Evolutionary conservation across 2,113 vertebrate species (phyloP), one percentile per base, ranked within the genome.

Genomic region (Eublepharis macularius): DNA sequence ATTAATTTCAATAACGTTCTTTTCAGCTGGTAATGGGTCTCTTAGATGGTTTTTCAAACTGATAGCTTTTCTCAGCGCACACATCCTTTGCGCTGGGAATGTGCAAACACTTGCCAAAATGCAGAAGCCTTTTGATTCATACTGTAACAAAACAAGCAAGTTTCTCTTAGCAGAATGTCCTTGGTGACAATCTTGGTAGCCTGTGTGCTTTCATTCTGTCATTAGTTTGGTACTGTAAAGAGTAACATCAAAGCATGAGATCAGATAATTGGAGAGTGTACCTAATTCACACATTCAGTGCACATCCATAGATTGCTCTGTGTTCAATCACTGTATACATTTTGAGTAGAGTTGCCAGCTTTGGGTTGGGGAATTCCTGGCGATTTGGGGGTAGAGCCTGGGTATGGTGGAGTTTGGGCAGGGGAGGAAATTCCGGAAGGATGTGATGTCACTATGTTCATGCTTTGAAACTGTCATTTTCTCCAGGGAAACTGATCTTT

Each of bases 1-100:
- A 91, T 92, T 94, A 75, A 93, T 95, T 94, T 90, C 75, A 92
- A 49, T 89, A 93, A 88, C 63, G 76, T 4, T 17, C 1, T 83
- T 86, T 93, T 92, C 49, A 86, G 24, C 36, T 84, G 41, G 74
- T 85, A 90, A 91, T 83, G 19, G 34, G 0, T 41, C 41, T 47
- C 66, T 89, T 69, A 7, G 1, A 47, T 36, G 12, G 1, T 78
- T 84, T 93, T 94, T 83, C 51, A 91, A 86, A 82, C 43, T 57
- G 32, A 0, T 73, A 91, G 87, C 89, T 93, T 32, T n/a, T n/a
- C n/a, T n/a, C n/a, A n/a, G n/a, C n/a, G n/a, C n/a, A n/a, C n/a
- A n/a, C n/a, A n/a, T 80, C 79, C 75, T 90, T 83, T 49, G n/a
- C 75, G 76, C 34, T 81, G 41, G 88, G 17, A 90, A 41, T 57